These are phyloP conservation scores for Candoia aspera DNA, from an alignment of 2,113 vertebrate species.

Conservation along the genomic window DNA sequence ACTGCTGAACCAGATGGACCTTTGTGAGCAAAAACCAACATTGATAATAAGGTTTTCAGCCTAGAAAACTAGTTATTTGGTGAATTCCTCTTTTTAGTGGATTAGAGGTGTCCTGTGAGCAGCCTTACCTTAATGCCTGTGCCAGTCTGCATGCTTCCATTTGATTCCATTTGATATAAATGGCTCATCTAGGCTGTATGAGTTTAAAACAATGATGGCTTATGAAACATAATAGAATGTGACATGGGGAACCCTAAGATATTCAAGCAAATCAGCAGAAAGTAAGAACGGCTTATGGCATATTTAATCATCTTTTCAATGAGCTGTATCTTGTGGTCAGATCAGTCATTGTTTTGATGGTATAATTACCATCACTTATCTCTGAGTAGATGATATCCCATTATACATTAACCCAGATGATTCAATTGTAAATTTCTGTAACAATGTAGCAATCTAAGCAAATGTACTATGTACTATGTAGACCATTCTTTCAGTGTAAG, in stretches of 20 bases:
- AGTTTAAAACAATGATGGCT: not conserved
- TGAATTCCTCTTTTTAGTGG: not conserved
- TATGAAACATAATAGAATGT: not conserved
- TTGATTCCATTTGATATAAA: not conserved
- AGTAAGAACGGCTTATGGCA: not conserved
- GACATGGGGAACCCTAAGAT: not conserved
- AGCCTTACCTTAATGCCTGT: not conserved
- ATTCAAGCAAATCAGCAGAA: not conserved
- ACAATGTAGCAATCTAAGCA: too few relatives aligned
- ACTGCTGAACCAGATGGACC: too few relatives aligned
- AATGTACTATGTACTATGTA: too few relatives aligned
- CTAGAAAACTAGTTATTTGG: not conserved
- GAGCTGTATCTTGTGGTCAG: not conserved
- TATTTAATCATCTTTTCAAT: not conserved
- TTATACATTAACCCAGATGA: not conserved
- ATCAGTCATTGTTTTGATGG: not conserved
- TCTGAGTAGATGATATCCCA: not conserved
- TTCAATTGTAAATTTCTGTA: too few relatives aligned
- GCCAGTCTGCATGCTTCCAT: not conserved
- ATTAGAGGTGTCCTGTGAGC: not conserved
- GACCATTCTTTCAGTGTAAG: too few relatives aligned
- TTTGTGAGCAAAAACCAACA: not conserved
- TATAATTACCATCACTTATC: not conserved
- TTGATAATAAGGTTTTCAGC: not conserved
- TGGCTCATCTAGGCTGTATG: not conserved